A percentile compares a stretch with the other conserved stretches of the same genome.
Conservation (phyloP, 2,888 invertebrate genomes). For the Lasioglossum figueresi region DNA sequence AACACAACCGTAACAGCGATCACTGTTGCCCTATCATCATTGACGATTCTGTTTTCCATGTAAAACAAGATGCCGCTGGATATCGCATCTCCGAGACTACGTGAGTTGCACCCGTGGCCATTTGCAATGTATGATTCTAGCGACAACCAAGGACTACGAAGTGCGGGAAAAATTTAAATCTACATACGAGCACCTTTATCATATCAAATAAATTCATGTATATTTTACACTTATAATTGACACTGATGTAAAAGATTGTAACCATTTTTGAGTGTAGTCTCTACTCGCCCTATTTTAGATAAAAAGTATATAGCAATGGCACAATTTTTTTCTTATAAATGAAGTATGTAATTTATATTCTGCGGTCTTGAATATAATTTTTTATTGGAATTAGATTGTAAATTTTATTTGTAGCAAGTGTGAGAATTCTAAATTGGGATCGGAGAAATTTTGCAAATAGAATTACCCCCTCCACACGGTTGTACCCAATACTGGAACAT, state of each 20-base stretch:
- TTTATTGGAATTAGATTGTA: too few relatives aligned
- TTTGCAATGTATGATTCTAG: constrained; percentile 68
- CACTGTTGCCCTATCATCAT: constrained; percentile 59
- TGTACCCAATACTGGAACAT: too few relatives aligned
- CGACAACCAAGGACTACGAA: constrained; percentile 47
- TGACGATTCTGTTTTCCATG: constrained; percentile 38
- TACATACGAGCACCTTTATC: not conserved
- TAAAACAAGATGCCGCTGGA: constrained; percentile 47
- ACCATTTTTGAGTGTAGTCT: not conserved
- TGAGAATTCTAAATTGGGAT: not conserved
- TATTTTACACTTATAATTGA: not conserved
- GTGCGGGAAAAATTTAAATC: constrained; percentile 54
- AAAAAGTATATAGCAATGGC: not conserved
- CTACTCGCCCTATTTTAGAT: not conserved
- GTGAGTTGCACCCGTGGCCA: constrained; percentile 71
- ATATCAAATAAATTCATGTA: not conserved
- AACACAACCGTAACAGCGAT: constrained; percentile 43
- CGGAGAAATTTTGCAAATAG: not conserved
- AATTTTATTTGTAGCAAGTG: too few relatives aligned
- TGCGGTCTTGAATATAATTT: too few relatives aligned
- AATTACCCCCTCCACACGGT: not conserved
- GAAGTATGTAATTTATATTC: too few relatives aligned
- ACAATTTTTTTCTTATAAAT: not conserved
- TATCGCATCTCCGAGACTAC: constrained; percentile 64
- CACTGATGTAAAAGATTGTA: not conserved